Evolutionary conservation across 2,888 invertebrate species (phyloP), one percentile per base, ranked within the genome.

Genomic region (Strigamia crassipes): DNA sequence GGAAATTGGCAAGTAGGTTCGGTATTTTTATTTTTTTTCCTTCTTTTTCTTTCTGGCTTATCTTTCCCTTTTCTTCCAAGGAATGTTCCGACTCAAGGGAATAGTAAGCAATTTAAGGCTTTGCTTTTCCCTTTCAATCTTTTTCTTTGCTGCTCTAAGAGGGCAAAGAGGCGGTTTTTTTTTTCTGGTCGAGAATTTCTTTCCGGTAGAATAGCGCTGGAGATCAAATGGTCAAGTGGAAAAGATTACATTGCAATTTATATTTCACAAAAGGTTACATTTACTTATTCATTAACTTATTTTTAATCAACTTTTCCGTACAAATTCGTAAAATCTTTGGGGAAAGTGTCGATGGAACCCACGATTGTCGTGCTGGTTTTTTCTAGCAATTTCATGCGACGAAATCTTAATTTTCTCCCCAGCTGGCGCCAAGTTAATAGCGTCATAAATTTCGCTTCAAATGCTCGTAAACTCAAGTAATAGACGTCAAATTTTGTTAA

Each of bases 201-300:
- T 56, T 56, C 15, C 56, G 56, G 18, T 56, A 56, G 56, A 56
- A 56, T 56, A 12, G 73, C 31, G 3, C 13, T 31, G 15, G 31
- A 73, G 73, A 73, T 73, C 73, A 73, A 73, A 73, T 73, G 73
- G 73, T 73, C 73, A 73, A 73, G 73, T 73, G 73, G 61, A 73
- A 73, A 31, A 73, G 31, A 73, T 23, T 73, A 73, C 13, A 27
- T 56, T 18, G n/a, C 56, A 56, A 56, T 56, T 21, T 56, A n/a
- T 9, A 56, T n/a, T 56, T n/a, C 13, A 56, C 0, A 56, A 46
- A 46, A 46, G n/a, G 5, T 46, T 46, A 10, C 15, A 51, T n/a
- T 51, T 15, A n/a, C 15, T 51, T 15, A n/a, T n/a, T n/a, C n/a
- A n/a, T 51, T 51, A 51, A 18, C 18, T 56, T 18, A 56, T 56